Conservation (phyloP, 2,888 invertebrate species). For the Tipula helvola region DNA sequence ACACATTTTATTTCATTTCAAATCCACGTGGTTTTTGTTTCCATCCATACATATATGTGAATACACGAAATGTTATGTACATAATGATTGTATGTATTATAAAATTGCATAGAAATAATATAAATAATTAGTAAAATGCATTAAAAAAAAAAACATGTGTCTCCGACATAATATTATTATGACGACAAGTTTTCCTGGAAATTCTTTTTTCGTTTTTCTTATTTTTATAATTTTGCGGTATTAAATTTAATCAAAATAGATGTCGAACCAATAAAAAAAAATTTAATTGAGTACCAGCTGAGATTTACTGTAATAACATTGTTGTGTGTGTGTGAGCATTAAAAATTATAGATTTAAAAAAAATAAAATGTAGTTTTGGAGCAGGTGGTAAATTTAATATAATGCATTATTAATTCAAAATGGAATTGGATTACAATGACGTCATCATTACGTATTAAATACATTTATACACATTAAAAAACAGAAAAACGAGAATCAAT, state of each 20-base stretch:
- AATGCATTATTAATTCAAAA: not conserved
- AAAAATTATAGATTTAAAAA: not conserved
- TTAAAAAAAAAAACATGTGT: not conserved
- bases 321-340: not conserved
- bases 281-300: not conserved
- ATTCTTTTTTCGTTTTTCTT: not conserved
- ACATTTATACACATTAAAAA: not conserved
- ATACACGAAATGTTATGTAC: not conserved
- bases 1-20: not conserved
- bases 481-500: not conserved
- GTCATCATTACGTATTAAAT: not conserved
- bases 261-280: not conserved
- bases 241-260: not conserved
- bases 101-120: not conserved
- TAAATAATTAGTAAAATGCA: not conserved
- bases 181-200: not conserved
- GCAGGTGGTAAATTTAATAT: not conserved
- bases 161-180: not conserved
- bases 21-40: not conserved
- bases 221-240: not conserved
- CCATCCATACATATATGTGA: not conserved
- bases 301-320: not conserved
- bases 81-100: not conserved
- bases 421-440: not conserved
- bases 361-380: not conserved